Evolutionary conservation across 2,888 invertebrate genomes (phyloP), one percentile per base, ranked within the genome.

Genomic region (Brassicogethes aeneus): DNA sequence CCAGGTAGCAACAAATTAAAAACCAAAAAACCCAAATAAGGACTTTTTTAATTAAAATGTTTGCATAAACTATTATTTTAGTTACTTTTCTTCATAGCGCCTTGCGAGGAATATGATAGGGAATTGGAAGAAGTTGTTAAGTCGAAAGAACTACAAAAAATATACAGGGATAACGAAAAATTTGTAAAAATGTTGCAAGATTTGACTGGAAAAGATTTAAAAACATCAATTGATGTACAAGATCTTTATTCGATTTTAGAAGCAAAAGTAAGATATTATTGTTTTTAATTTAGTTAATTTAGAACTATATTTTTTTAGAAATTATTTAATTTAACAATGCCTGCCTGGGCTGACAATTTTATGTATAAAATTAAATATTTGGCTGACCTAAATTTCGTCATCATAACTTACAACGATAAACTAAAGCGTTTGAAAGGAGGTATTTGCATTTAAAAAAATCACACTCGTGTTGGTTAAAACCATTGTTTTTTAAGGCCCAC

Each of bases 171-270:
- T 8, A 70, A 75, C 54, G 52, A 65, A 35, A 53, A 68, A 1
- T 61, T 81, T 37, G 77, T 74, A 51, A 52, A 69, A 8, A 70
- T 74, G 39, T 61, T 82, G 35, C 65, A 72, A 1, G 55, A 67
- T 17, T 57, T 70, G 1, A 76, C 79, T 0, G 81, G 80, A 3
- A 60, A 71, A 52, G 56, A 61, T n/a, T 70, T 82, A 3, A 65
- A 64, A 5, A 71, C 70, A 39, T 75, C 79, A 1, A 78, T 79
- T 36, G 81, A 80, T 54, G 73, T 81, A 2, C 77, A 78, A 47
- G 79, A 79, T 34, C 56, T 84, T 2, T 82, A 77, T 55, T 74
- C 76, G 40, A 82, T 82, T 0, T 58, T 83, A 17, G 64, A 72
- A 54, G 80, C 82, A 1, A 82, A 84, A 69, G 80, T 80, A 65